Percentiles rank a stretch among this genome's conserved stretches.
Conservation (phyloP, 2,888 invertebrate species). For the Scaptomyza tumidula region DNA sequence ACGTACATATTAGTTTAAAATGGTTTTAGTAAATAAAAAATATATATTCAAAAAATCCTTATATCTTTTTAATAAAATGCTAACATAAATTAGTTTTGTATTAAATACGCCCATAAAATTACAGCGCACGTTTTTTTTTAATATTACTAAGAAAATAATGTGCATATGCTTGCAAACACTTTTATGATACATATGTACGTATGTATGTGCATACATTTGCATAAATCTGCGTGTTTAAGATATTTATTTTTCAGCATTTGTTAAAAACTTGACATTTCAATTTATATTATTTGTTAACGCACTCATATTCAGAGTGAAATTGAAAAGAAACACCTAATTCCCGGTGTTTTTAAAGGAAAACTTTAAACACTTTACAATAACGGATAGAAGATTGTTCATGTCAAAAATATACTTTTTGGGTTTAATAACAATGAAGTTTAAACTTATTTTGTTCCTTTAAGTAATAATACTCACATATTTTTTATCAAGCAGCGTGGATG, state of each 20-base stretch:
- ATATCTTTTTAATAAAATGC: neutral
- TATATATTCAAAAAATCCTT: neutral
- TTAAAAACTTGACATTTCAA: neutral
- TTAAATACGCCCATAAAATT: conserved; percentile 7
- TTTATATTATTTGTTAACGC: neutral
- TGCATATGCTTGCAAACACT: conserved; percentile 6
- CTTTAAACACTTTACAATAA: neutral
- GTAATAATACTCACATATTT: conserved; percentile 55
- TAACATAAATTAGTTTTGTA: neutral
- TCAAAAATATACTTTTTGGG: neutral
- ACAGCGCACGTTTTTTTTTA: conserved; percentile 32
- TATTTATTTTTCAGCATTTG: conserved; percentile 2
- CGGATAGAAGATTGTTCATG: neutral
- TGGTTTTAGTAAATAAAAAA: neutral
- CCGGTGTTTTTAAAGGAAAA: neutral
- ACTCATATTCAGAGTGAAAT: conserved; percentile 1
- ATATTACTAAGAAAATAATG: conserved; percentile 11
- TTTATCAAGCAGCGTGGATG: conserved; percentile 59
- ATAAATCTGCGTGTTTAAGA: conserved; percentile 1
- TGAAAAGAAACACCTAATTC: conserved; percentile 9
- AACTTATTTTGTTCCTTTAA: conserved; percentile 12
- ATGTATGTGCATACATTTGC: neutral
- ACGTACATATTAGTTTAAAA: neutral
- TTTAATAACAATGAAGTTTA: neutral
- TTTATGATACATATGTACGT: conserved; percentile 5